phyloP scores from a whole-genome alignment of 1,140 invertebrate genomes.

The Hylaeus volcanicus region DNA sequence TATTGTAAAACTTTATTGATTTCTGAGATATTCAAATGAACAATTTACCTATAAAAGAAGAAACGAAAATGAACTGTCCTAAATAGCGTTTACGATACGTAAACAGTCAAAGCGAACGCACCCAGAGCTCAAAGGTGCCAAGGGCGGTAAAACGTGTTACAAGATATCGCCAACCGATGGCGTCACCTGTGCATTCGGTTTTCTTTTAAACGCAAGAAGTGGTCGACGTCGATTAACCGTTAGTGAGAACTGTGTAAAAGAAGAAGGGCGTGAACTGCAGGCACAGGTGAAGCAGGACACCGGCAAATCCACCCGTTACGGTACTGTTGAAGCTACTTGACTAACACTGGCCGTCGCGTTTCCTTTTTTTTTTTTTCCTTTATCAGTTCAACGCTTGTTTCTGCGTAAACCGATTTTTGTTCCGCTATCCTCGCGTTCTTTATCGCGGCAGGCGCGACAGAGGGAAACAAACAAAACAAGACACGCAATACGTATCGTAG shows the following conservation, averaged over 20 bases:
- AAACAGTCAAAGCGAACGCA: too few species aligned
- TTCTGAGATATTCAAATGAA: too few species aligned
- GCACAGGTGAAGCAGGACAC: conserved; percentile 51
- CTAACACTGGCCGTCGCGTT: conserved; percentile 26
- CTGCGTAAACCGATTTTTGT: conserved; percentile 6
- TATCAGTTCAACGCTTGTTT: conserved; percentile 10
- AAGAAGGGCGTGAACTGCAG: conserved; percentile 60
- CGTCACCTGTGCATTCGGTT: conserved; percentile 11
- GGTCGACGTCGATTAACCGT: conserved; percentile 60
- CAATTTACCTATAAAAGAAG: too few species aligned
- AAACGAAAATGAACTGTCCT: too few species aligned
- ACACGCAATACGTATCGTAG: conserved; percentile 2
- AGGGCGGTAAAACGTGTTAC: conserved; percentile 1
- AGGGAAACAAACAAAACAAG: conserved; percentile 23
- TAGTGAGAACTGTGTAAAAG: conserved; percentile 44
- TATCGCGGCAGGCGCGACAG: neutral
- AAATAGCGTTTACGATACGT: too few species aligned
- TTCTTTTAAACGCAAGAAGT: conserved; percentile 26
- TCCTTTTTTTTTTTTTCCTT: neutral
- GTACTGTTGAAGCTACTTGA: conserved; percentile 51
- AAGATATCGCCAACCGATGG: conserved; percentile 29
- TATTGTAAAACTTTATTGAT: too few species aligned
- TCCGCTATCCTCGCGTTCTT: conserved; percentile 10
- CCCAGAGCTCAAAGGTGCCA: neutral
- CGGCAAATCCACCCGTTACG: conserved; percentile 57